Conservation (phyloP, 2,888 invertebrate species). For the Didymodactylos carnosus region DNA sequence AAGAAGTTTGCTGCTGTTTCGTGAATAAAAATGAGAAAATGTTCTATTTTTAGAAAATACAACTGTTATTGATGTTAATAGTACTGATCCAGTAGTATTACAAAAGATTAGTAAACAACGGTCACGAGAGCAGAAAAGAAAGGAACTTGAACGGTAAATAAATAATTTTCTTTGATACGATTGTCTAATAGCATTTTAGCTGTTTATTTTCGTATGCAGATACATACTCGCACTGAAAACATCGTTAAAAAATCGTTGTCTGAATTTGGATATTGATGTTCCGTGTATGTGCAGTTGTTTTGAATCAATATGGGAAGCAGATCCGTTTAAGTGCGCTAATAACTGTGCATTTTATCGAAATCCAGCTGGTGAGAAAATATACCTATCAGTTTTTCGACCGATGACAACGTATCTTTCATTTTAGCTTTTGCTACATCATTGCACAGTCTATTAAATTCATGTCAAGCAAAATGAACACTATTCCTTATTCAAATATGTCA, state of each 20-base stretch:
- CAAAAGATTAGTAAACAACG: neutral
- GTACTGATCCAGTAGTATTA: neutral
- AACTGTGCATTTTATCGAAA: neutral
- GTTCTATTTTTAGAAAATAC: no score
- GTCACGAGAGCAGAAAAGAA: neutral
- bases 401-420: neutral
- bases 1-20: no score
- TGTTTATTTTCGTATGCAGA: neutral
- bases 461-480: no score
- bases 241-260: neutral
- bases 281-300: neutral
- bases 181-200: neutral
- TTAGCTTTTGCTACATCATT: neutral
- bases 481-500: no score
- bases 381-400: neutral
- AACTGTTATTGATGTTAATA: neutral
- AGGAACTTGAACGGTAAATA: neutral
- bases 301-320: neutral
- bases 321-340: neutral
- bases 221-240: neutral
- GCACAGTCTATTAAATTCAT: neutral
- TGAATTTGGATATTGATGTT: neutral
- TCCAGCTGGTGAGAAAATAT: neutral
- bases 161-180: no score
- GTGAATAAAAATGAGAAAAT: no score